These are phyloP conservation scores for Horisme vitalbata DNA, from an alignment of 2,888 invertebrate genomes.

Conservation along the genomic window DNA sequence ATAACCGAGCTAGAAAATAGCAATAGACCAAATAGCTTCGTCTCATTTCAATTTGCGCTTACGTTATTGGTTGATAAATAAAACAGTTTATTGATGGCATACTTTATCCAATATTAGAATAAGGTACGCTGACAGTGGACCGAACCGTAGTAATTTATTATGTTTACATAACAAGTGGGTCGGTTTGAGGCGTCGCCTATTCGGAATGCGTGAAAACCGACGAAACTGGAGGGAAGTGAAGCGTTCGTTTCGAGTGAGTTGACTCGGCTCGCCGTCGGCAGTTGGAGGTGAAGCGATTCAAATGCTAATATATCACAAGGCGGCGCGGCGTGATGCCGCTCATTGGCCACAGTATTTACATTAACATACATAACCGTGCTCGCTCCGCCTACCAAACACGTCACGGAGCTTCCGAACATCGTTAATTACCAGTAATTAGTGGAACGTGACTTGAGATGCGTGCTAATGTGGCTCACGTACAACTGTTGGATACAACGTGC, in stretches of 20 bases:
- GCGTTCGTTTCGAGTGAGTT: conserved; percentile 42
- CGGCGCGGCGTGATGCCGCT: conserved; percentile 69
- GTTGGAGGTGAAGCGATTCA: conserved; percentile 60
- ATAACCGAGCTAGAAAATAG: conserved; percentile 22
- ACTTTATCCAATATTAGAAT: conserved; percentile 48
- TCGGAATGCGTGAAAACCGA: conserved; percentile 64
- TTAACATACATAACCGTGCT: conserved; percentile 72
- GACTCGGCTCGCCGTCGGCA: conserved; percentile 29
- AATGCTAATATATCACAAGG: conserved; percentile 82
- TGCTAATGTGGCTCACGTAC: conserved; percentile 42
- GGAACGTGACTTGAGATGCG: conserved; percentile 63
- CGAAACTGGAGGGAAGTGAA: conserved; percentile 45
- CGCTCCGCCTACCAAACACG: conserved; percentile 70
- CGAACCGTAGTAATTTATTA: conserved; percentile 60
- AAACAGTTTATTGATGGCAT: conserved; percentile 57
- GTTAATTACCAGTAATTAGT: conserved; percentile 77
- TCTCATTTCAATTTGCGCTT: conserved; percentile 54
- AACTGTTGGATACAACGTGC: conserved; percentile 11
- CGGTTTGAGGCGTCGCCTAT: conserved; percentile 48
- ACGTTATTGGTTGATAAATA: conserved; percentile 56
- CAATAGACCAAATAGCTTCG: conserved; percentile 45
- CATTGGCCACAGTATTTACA: conserved; percentile 76
- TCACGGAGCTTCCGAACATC: conserved; percentile 69
- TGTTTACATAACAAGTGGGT: conserved; percentile 63
- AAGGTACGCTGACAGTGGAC: conserved; percentile 37